Percentiles rank a stretch among this genome's conserved stretches.
phyloP scores from a whole-genome alignment of 2,888 invertebrate genomes.

The Pegoplata infirma region DNA sequence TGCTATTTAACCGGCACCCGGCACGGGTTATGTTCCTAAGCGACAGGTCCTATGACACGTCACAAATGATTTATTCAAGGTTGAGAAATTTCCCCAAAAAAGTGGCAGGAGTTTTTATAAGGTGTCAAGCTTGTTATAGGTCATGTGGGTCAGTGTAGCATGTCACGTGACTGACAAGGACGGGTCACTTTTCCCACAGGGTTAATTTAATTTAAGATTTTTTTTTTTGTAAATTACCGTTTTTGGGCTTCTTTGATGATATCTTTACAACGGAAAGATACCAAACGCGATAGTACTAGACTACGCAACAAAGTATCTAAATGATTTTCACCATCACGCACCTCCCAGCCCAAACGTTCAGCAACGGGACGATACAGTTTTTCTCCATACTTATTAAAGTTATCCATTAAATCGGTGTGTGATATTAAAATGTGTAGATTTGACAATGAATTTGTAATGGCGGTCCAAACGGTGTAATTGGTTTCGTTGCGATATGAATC shows the following conservation, averaged over 20 bases:
- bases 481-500: constrained; percentile 90
- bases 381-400: constrained; percentile 87
- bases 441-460: constrained; percentile 87
- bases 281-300: constrained; percentile 89
- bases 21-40: too few species aligned
- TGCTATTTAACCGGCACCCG: too few species aligned
- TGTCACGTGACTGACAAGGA: too few species aligned
- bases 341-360: constrained; percentile 90
- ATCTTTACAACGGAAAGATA: constrained; percentile 88
- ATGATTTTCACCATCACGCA: constrained; percentile 89
- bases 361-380: constrained; percentile 86
- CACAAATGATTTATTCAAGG: too few species aligned
- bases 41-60: too few species aligned
- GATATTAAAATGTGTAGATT: constrained; percentile 87
- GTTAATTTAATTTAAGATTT: too few species aligned
- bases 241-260: constrained; percentile 87
- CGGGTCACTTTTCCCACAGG: too few species aligned
- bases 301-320: constrained; percentile 91
- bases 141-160: too few species aligned
- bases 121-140: too few species aligned
- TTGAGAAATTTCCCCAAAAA: too few species aligned
- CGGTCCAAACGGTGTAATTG: constrained; percentile 96
- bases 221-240: constrained; percentile 67
- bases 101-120: too few species aligned
- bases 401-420: constrained; percentile 86